Evolutionary conservation across 1,140 invertebrate genomes (phyloP), one percentile per base, ranked within the genome.

Genomic region (Mesaphorura yosii): DNA sequence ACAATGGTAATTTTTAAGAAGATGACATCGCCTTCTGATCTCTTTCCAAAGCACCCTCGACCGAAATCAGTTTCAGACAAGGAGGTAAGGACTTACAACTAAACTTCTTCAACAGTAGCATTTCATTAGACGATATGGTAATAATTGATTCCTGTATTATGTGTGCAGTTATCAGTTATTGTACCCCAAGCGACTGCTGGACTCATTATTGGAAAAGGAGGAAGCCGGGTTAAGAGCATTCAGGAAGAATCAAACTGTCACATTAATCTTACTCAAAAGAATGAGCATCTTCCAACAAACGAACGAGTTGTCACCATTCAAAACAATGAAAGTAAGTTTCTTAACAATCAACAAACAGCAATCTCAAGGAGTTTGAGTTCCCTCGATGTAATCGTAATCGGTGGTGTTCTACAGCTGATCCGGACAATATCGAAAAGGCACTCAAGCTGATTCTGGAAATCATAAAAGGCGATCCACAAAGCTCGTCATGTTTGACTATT

Each of bases 241-340:
- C 61, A 63, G 44, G 61, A 63, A 39, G 57, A 59, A 49, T 57
- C 61, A 4, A 63, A 63, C 39, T 63, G 61, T 50, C 61, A 63
- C 25, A 63, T 63, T 37, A 63, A 63, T 53, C 38, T 63, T 27
- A 63, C 61, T 17, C 61, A 63, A 53, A 63, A 63, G 42, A 60
- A 59, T 37, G 57, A 59, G 46, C 61, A 63, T 31, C 45, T 63
- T 19, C 61, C 61, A 10, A 57, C 61, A 14, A 63, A 63, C 39
- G 61, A 63, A 49, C 48, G 61, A 31, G 61, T 63, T 41, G 61
- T 63, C n/a, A 63, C 61, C n/a, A 63, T 63, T 39, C 61, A 63
- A 48, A 63, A 63, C 47, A 63, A 63, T 53, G 58, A 59, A 51
- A 59, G 60, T 62, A 51, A 58, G 51, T 27, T 10, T 34, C n/a